Evolutionary conservation across 2,113 vertebrate species (phyloP), one percentile per base, ranked within the genome.

Genomic region (Atlantisia rogersi): DNA sequence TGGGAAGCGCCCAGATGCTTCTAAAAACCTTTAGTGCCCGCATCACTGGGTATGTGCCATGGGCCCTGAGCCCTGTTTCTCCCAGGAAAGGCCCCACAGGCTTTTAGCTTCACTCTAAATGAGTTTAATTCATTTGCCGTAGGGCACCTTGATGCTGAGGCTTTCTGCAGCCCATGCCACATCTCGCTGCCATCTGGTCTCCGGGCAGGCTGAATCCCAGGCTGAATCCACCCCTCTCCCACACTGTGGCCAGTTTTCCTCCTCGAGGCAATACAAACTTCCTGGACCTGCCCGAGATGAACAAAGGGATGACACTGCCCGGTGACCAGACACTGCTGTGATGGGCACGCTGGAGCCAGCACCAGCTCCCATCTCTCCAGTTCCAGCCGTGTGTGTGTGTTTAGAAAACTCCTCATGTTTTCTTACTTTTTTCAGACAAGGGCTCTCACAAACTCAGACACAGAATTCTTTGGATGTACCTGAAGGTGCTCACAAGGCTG

Each of bases 111-210:
- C 17, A 48, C 48, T 48, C 48, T 48, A 20, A 48, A 22, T 48
- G 20, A 48, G 48, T 48, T 78, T 74, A 22, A 69, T n/a, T 74
- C 24, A 10, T 26, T 37, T 84, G 35, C 65, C n/a, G 24, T 32
- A 16, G 0, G 1, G 8, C 17, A 19, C 35, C 31, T 56, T 2
- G 16, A 14, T 16, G 37, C 32, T 12, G 58, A 6, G 35, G 59
- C 25, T 62, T 29, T 73, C 70, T 58, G 64, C 19, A 35, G 55
- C 31, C 42, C 32, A 50, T 21, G 59, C 69, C 25, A 17, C 0
- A 3, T 46, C 52, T 40, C 0, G 0, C 44, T 46, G 59, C 44
- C 18, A 31, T 32, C 69, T 24, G 46, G 16, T 13, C n/a, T 26
- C 21, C 0, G 65, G 63, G 64, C 18, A 56, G 63, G 42, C 44